These are phyloP conservation scores for Melanotaenia boesemani DNA, from an alignment of 2,797 vertebrate species.

Conservation along the genomic window DNA sequence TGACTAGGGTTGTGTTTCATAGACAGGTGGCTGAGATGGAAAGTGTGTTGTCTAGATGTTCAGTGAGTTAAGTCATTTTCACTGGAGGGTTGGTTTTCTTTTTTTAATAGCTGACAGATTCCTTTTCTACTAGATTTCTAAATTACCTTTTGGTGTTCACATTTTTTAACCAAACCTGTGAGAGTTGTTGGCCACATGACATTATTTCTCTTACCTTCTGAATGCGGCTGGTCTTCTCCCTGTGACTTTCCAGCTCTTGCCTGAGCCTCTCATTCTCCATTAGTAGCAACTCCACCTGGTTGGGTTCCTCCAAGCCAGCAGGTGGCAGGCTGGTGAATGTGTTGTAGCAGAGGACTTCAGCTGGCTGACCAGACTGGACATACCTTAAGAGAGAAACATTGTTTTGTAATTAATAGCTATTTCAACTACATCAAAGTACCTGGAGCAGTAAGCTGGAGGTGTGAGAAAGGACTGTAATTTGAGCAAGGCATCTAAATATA, in stretches of 20 bases:
- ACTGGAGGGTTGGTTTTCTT: not conserved
- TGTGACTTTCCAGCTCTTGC: slow-evolving; percentile 88
- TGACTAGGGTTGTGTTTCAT: slow-evolving; percentile 66
- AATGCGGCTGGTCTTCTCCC: slow-evolving; percentile 88
- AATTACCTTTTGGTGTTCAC: no score
- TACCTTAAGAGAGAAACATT: slow-evolving; percentile 68
- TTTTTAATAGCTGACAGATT: not conserved
- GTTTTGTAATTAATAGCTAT: not conserved
- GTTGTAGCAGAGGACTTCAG: slow-evolving; percentile 76
- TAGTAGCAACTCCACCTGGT: slow-evolving; percentile 87
- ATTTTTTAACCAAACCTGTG: not conserved
- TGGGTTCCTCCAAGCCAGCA: slow-evolving; percentile 85
- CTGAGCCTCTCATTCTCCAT: slow-evolving; percentile 93
- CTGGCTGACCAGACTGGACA: slow-evolving; percentile 80
- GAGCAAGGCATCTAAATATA: slow-evolving; percentile 26
- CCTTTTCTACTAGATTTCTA: not conserved
- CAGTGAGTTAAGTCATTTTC: slow-evolving; percentile 9
- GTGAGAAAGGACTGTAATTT: slow-evolving; percentile 30
- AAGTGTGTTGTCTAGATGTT: slow-evolving; percentile 22
- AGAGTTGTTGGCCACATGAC: not conserved
- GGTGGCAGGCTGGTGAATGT: slow-evolving; percentile 78
- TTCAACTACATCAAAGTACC: not conserved
- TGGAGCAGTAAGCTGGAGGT: not conserved
- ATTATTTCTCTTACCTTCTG: slow-evolving; percentile 89
- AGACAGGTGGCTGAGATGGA: slow-evolving; percentile 58